A percentile compares a stretch with the other conserved stretches of the same genome.
phyloP scores from a whole-genome alignment of 2,113 vertebrate species.

The Vulpes vulpes region DNA sequence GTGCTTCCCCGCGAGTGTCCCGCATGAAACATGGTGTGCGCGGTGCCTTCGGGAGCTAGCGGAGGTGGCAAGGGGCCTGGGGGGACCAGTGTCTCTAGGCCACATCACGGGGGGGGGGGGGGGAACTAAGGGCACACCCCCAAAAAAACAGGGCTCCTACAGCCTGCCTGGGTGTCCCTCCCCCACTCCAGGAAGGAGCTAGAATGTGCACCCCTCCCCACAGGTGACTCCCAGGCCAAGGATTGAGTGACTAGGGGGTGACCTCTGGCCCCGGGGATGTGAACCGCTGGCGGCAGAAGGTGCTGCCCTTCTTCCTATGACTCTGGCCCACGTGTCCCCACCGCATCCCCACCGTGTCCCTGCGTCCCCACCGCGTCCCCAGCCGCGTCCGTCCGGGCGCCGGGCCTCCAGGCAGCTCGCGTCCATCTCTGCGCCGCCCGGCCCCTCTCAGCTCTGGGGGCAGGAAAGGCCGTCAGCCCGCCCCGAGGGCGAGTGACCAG shows the following conservation, averaged over 20 bases:
- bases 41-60: background rate
- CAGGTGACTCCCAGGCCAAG: background rate
- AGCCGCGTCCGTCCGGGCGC: too few relatives aligned
- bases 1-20: slow-evolving; percentile 11
- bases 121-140: background rate
- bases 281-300: background rate
- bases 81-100: background rate
- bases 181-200: background rate
- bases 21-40: background rate
- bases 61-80: background rate
- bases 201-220: rapidly evolving
- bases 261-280: background rate
- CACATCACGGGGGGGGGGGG: rapidly evolving
- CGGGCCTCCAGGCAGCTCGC: background rate
- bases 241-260: background rate
- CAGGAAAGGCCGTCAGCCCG: background rate
- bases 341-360: too few relatives aligned
- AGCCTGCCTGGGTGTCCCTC: background rate
- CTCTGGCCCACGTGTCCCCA: rapidly evolving
- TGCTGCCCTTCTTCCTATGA: background rate
- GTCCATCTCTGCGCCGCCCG: background rate
- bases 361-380: too few relatives aligned
- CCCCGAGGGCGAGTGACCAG: rapidly evolving
- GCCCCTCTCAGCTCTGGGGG: background rate
- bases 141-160: background rate